Percentiles rank a stretch among this genome's conserved stretches.
Conservation (phyloP, 2,888 invertebrate genomes). For the Galeopsomyia nigrocyanea region DNA sequence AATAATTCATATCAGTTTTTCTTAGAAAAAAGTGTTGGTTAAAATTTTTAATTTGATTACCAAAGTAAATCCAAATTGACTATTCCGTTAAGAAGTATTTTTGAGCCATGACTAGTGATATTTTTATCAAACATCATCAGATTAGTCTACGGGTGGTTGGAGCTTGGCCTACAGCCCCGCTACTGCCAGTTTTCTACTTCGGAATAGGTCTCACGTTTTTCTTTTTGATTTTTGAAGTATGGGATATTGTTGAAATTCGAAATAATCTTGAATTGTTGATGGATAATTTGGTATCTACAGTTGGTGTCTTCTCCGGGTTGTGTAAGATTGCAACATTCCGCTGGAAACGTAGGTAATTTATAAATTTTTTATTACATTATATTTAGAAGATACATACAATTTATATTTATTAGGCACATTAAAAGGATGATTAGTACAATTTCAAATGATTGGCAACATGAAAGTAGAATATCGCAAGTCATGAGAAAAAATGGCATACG, state of each 20-base stretch:
- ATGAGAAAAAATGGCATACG: constrained; percentile 12
- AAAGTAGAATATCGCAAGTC: background rate
- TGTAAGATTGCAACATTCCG: background rate
- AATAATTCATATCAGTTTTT: too few species aligned
- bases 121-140: constrained; percentile 36
- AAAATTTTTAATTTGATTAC: too few species aligned
- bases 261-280: constrained; percentile 1
- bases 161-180: constrained; percentile 17
- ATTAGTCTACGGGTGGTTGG: constrained; percentile 29
- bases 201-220: background rate
- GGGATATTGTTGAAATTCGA: background rate
- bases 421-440: too few species aligned
- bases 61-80: too few species aligned
- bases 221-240: constrained; percentile 32
- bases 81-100: too few species aligned
- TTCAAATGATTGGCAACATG: background rate
- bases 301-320: background rate
- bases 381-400: background rate
- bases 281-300: background rate
- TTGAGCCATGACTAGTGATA: constrained; percentile 10
- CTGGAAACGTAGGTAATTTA: background rate
- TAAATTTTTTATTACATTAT: background rate
- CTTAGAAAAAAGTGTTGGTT: too few species aligned
- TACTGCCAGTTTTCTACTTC: background rate
- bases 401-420: background rate